Evolutionary conservation across 2,888 invertebrate genomes (phyloP), one percentile per base, ranked within the genome.

Genomic region (Tenthredo distinguenda): DNA sequence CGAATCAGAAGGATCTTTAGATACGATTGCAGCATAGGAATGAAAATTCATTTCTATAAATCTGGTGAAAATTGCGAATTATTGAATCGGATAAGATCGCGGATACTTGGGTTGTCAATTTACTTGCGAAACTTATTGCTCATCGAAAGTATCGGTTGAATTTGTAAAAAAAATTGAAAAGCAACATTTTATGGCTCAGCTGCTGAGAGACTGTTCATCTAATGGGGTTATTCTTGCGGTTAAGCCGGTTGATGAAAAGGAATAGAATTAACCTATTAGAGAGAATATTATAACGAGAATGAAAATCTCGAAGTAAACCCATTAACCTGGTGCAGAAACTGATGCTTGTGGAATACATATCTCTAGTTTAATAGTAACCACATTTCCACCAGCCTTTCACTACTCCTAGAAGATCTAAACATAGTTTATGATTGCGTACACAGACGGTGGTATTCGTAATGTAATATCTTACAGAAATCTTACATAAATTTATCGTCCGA

Each of bases 321-420:
- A 62, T 21, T 26, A 62, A 62, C 26, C 62, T 62, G 26, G 26
- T 62, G 62, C 26, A 62, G 21, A 26, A 21, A 62, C 62, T 26
- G 62, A 62, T 62, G 62, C 62, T 6, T 26, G 62, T 26, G 18
- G 26, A 26, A 62, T 21, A 71, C n/a, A 71, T 71, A 18, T 37
- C 18, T 10, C 2, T 43, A 6, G 47, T 47, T 76, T 47, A 76
- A 34, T 76, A 12, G 15, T 76, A 47, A 15, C 31, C 43, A 76
- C 47, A 26, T 76, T 76, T 76, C 76, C 47, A 76, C 21, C 47
- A 76, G 76, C 76, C 76, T 76, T 76, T 76, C 76, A 43, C 76
- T 76, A 26, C 71, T 71, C 37, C 31, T 21, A 26, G 76, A 76
- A 47, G 76, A 76, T 76, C 76, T 76, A 76, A 76, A 76, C 76